Evolutionary conservation across 2,888 invertebrate species (phyloP), one percentile per base, ranked within the genome.

Genomic region (Pseudococcus longispinus): DNA sequence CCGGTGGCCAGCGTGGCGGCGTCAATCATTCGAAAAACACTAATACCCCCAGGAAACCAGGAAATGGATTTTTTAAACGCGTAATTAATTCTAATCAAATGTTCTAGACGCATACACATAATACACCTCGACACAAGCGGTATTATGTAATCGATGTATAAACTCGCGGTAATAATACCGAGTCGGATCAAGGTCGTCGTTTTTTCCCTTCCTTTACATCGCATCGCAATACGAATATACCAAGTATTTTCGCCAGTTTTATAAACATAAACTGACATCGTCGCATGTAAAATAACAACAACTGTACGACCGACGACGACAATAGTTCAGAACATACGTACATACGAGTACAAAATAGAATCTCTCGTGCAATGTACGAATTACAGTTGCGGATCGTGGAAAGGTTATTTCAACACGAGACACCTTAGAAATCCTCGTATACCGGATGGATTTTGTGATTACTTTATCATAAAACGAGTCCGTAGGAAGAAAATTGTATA

Each of bases 71-170:
- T 74, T 74, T 74, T 32, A 32, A 37, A 74, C 74, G 74, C 74
- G 74, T 74, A 74, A 74, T 74, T 74, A 74, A 74, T 74, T 74
- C 74, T 74, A 74, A 74, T 74, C 74, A 74, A 74, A 74, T 74
- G 74, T 74, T 74, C 74, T 29, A 74, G 18, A 74, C 74, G 74
- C 74, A 29, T n/a, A 70, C 23, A 70, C 74, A 60, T 74, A 74
- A 74, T 74, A 74, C 74, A 80, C 77, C 29, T 74, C 74, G 15
- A 32, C 32, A 32, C 32, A 11, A 26, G 11, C 6, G 8, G 77
- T 60, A 8, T 80, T 80, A 80, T 80, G 77, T 80, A 80, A 80
- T 80, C 77, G 77, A 80, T 80, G 42, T 80, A 80, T 80, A 29
- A 80, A 42, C 42, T 20, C 23, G 60, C 60, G 11, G 55, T 55